Percentiles rank a stretch among this genome's conserved stretches.
phyloP scores from a whole-genome alignment of 30 jellyfish, hydroid and myxozoan genomes.

The Haliclystus octoradiatus region DNA sequence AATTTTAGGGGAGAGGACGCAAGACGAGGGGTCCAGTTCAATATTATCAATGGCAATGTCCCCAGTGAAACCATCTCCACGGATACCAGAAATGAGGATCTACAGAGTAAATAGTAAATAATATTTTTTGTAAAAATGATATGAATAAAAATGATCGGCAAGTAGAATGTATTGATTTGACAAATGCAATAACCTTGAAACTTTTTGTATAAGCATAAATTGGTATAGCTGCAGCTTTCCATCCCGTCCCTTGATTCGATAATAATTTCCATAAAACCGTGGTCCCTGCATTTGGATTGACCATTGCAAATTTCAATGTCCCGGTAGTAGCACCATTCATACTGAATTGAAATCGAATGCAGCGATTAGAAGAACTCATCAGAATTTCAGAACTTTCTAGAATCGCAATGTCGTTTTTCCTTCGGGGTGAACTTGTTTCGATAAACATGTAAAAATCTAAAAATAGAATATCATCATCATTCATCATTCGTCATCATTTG shows the following conservation, averaged over 20 bases:
- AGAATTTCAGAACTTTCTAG: slow-evolving; percentile 25
- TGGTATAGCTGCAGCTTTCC: slow-evolving; percentile 44
- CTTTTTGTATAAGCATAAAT: too few species aligned
- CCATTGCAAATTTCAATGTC: slow-evolving; percentile 9
- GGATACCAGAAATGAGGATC: slow-evolving; percentile 33
- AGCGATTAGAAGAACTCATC: slow-evolving; percentile 16
- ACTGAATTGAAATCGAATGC: slow-evolving; percentile 50
- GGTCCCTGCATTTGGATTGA: too few species aligned
- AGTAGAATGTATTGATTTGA: too few species aligned
- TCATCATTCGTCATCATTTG: not conserved
- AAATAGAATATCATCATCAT: not conserved
- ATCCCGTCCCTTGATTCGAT: slow-evolving; percentile 46
- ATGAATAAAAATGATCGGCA: too few species aligned
- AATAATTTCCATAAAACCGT: slow-evolving; percentile 46
- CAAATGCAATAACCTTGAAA: too few species aligned
- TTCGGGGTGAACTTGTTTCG: slow-evolving; percentile 57
- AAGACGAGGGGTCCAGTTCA: slow-evolving; percentile 3
- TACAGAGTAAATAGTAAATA: not conserved
- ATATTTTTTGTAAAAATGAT: too few species aligned
- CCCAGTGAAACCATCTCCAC: slow-evolving; percentile 35
- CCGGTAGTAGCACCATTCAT: slow-evolving; percentile 72
- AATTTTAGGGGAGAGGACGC: slow-evolving; percentile 14
- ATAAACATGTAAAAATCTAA: slow-evolving; percentile 45
- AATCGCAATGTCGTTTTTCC: slow-evolving; percentile 32
- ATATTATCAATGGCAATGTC: slow-evolving; percentile 59